Percentiles rank a stretch among this genome's conserved stretches.
Conservation (phyloP, 2,797 vertebrate genomes). For the Danionella dracula region DNA sequence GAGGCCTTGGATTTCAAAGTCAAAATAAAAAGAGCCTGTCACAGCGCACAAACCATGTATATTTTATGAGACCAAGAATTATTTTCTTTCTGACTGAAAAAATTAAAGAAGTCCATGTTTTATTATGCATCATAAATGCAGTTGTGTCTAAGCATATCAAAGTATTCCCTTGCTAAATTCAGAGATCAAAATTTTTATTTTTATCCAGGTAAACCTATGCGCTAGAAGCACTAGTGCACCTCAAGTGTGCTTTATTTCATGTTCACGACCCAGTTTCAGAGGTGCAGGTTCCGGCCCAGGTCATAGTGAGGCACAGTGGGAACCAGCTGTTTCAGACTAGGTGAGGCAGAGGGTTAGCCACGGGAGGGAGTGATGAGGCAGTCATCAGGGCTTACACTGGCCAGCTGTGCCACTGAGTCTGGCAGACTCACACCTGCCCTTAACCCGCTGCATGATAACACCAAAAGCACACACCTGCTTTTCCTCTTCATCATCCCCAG, state of each 20-base stretch:
- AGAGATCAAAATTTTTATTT: neutral
- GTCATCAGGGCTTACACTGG: conserved; percentile 41
- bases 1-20: too few relatives aligned
- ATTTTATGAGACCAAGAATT: too few relatives aligned
- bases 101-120: neutral
- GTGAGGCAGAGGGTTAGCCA: conserved; percentile 41
- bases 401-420: conserved; percentile 46
- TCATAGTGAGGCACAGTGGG: conserved; percentile 30
- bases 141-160: conserved; percentile 10
- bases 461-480: conserved; percentile 37
- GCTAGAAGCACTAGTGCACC: neutral
- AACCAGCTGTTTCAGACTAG: conserved; percentile 51
- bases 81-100: neutral
- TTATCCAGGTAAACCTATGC: neutral
- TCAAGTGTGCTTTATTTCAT: conserved; percentile 9
- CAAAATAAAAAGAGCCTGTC: too few relatives aligned
- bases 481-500: conserved; percentile 13
- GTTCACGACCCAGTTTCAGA: conserved; percentile 34
- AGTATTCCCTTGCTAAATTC: neutral
- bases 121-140: conserved; percentile 8
- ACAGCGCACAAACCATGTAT: too few relatives aligned
- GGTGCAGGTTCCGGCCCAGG: conserved; percentile 26
- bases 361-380: conserved; percentile 38
- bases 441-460: conserved; percentile 29
- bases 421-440: conserved; percentile 49